phyloP scores from a whole-genome alignment of 2,113 vertebrate species.

The Zeus faber region DNA sequence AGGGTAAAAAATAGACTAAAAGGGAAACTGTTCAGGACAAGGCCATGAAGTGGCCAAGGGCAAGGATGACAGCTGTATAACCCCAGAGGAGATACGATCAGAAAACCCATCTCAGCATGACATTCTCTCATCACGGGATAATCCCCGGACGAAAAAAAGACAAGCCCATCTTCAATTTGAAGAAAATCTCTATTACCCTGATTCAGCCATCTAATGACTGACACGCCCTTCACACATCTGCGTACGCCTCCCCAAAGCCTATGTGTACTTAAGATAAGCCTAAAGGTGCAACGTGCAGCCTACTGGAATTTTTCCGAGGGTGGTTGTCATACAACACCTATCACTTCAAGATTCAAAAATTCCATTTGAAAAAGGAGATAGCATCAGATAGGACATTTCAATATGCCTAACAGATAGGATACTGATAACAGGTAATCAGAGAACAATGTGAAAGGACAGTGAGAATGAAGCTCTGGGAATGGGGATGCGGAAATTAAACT shows the following conservation, averaged over 20 bases:
- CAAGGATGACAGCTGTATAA: constrained; percentile 30
- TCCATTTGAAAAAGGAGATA: no score
- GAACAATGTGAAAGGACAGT: no score
- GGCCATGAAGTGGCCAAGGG: no score
- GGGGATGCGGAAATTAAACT: no score
- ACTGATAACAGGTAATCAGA: no score
- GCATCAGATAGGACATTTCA: no score
- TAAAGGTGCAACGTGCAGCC: constrained; percentile 14
- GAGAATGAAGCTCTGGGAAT: no score
- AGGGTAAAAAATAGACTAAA: background rate
- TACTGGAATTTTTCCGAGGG: no score
- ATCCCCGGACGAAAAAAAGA: constrained; percentile 62
- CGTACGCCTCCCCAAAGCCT: constrained; percentile 14
- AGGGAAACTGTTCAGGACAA: background rate
- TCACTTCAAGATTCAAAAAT: no score
- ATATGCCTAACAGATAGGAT: no score
- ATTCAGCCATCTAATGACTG: constrained; percentile 33
- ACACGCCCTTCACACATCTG: constrained; percentile 45
- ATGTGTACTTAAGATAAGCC: constrained; percentile 20
- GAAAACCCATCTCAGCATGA: constrained; percentile 50
- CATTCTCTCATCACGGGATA: constrained; percentile 58
- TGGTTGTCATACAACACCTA: no score
- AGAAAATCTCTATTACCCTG: constrained; percentile 48
- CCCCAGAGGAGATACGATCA: constrained; percentile 49
- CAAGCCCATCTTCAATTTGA: constrained; percentile 38